A percentile compares a stretch with the other conserved stretches of the same genome.
These are phyloP conservation scores for Xyrichtys novacula DNA, from an alignment of 2,797 vertebrate genomes.

Conservation along the genomic window DNA sequence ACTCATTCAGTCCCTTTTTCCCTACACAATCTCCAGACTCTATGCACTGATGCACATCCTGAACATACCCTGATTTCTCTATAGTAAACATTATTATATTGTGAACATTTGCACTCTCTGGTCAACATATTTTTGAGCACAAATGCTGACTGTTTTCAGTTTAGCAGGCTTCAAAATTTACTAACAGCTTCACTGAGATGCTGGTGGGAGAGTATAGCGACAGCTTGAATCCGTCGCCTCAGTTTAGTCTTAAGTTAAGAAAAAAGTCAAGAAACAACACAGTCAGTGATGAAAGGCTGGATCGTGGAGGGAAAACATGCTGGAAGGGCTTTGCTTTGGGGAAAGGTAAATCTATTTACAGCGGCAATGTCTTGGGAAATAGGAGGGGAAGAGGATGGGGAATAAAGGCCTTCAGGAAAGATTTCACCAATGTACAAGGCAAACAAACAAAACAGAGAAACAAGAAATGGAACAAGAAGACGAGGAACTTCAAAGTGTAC, in stretches of 20 bases:
- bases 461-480: conserved; percentile 38
- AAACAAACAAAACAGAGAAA: conserved; percentile 73
- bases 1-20: no score
- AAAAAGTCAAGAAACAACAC: conserved; percentile 23
- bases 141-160: no score
- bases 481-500: conserved; percentile 64
- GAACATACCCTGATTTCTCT: no score
- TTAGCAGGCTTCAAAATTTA: neutral
- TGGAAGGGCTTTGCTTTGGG: conserved; percentile 73
- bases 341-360: conserved; percentile 84
- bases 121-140: no score
- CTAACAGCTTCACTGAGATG: conserved; percentile 33
- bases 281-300: conserved; percentile 63
- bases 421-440: conserved; percentile 67
- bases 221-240: conserved; percentile 46
- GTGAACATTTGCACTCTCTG: no score
- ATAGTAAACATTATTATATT: no score
- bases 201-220: conserved; percentile 38
- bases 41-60: no score
- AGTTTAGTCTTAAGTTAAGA: conserved; percentile 45
- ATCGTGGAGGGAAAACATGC: conserved; percentile 47
- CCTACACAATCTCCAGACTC: no score
- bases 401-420: conserved; percentile 67
- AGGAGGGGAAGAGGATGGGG: conserved; percentile 30
- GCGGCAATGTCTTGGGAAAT: conserved; percentile 73